A percentile compares a stretch with the other conserved stretches of the same genome.
phyloP scores from a whole-genome alignment of 2,888 invertebrate species.

The Ectropis crepuscularia region DNA sequence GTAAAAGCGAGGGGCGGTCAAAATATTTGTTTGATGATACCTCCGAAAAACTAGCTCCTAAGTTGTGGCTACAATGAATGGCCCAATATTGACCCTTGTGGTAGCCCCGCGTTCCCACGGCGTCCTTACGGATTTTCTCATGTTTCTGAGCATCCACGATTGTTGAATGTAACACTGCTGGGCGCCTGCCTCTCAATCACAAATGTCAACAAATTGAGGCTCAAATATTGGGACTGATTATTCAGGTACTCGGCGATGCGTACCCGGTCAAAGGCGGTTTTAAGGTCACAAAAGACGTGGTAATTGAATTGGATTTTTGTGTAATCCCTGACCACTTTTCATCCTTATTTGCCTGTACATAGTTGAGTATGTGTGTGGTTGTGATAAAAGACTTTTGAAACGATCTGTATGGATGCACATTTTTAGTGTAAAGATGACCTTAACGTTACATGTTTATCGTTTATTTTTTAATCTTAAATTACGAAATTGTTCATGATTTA shows the following conservation, averaged over 20 bases:
- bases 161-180: constrained; percentile 67
- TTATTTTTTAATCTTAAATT: too few species aligned
- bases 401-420: neutral
- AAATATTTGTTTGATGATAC: constrained; percentile 62
- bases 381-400: constrained; percentile 20
- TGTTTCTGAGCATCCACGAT: constrained; percentile 60
- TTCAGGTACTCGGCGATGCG: constrained; percentile 59
- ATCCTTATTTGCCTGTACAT: constrained; percentile 62
- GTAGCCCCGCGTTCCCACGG: constrained; percentile 76
- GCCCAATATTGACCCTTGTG: constrained; percentile 75
- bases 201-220: constrained; percentile 74
- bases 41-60: constrained; percentile 64
- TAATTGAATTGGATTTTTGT: constrained; percentile 79
- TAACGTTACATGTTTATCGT: too few species aligned
- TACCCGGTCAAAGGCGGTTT: constrained; percentile 74
- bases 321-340: constrained; percentile 70
- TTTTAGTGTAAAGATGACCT: too few species aligned
- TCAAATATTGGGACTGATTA: constrained; percentile 79
- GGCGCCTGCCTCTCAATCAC: constrained; percentile 68
- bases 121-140: constrained; percentile 77
- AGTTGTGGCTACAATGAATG: constrained; percentile 70
- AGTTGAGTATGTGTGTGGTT: constrained; percentile 47
- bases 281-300: constrained; percentile 76
- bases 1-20: constrained; percentile 73
- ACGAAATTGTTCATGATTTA: too few species aligned